Base-by-base conservation (phyloP, 2,113 vertebrate genomes). In the Archocentrus centrarchus region DNA sequence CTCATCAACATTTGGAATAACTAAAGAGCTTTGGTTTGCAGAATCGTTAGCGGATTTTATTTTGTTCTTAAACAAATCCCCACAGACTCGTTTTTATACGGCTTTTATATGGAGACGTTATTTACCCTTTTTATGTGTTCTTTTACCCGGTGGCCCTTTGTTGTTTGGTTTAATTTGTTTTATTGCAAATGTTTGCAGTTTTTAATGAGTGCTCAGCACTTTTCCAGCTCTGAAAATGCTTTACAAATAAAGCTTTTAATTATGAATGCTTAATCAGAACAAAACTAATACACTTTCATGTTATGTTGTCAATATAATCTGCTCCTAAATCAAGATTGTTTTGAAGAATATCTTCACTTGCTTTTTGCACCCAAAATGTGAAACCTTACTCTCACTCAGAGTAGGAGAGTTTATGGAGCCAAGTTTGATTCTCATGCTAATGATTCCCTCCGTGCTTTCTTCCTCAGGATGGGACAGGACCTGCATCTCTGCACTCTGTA, bases 371-470 rank as follows among this genome's bases (percentile, higher is more conserved):
- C 6, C 22, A 80, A 78, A 86, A 78, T 87, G n/a, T 75, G 32
- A 83, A 79, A 75, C 62, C 32, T 64, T 3, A 57, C 13, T 27
- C 11, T 32, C 32, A 3, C 59, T 60, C 64, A 61, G 27, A 44
- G 22, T 55, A 63, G 22, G 62, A 24, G 17, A 75, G 55, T 89
- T 90, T 64, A 59, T 50, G 30, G 10, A 84, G 35, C 55, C 22
- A 77, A 59, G 82, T 79, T 80, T 18, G 35, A 89, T 90, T 93
- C 59, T 87, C 59, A 84, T 85, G 80, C 81, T 91, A 90, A 93
- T 91, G 20, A 58, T 83, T 62, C 7, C 7, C 59, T 85, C 37
- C n/a, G 9, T 90, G 64, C 89, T 27, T 78, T 75, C 89, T 11
- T 88, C 57, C 61, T 64, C 85, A 93, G 91, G 85, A 80, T 55